A percentile compares a stretch with the other conserved stretches of the same genome.
These are phyloP conservation scores for Nemurella pictetii DNA, from an alignment of 2,888 invertebrate species.

Conservation along the genomic window DNA sequence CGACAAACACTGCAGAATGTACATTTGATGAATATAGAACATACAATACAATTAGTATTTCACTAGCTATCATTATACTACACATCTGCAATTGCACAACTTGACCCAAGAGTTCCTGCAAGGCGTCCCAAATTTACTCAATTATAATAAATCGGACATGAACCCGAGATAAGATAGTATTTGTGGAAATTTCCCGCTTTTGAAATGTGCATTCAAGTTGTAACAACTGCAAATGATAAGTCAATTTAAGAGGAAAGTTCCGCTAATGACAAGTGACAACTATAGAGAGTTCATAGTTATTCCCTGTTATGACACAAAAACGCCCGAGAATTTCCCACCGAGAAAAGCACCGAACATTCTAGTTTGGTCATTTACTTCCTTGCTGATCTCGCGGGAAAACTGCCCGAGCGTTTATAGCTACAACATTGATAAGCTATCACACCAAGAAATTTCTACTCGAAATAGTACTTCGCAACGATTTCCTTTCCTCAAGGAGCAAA, in stretches of 20 bases:
- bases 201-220: not conserved
- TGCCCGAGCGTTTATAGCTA: not conserved
- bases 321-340: not conserved
- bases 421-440: conserved; percentile 25
- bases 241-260: not conserved
- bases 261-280: not conserved
- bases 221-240: not conserved
- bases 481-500: not conserved
- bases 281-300: not conserved
- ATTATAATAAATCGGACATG: not conserved
- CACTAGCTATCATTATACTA: not conserved
- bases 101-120: not conserved
- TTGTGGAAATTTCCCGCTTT: not conserved
- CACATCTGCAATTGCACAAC: not conserved
- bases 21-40: conserved; percentile 5
- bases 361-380: conserved; percentile 8
- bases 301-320: not conserved
- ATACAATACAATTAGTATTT: not conserved
- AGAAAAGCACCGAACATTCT: not conserved
- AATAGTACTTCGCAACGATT: not conserved
- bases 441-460: conserved; percentile 4
- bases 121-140: not conserved
- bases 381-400: not conserved
- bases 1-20: conserved; percentile 11
- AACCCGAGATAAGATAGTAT: not conserved